Conservation (phyloP, 2,888 invertebrate species). For the Watsonalla binaria region DNA sequence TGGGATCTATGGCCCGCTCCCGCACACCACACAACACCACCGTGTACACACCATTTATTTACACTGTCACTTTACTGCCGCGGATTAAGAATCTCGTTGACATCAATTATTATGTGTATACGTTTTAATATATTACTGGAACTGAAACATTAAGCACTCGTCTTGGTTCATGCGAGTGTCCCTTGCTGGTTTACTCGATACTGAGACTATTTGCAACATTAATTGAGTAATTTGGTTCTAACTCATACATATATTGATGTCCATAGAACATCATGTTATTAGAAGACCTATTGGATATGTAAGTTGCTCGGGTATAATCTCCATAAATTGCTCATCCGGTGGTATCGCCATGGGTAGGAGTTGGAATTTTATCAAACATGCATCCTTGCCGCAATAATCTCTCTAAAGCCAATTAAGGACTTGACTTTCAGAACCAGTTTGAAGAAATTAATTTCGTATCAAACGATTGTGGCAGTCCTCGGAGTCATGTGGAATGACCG, state of each 20-base stretch:
- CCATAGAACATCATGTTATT: too few relatives aligned
- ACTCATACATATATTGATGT: too few relatives aligned
- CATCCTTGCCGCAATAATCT: constrained; percentile 25
- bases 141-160: constrained; percentile 33
- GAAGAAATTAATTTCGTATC: constrained; percentile 33
- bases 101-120: constrained; percentile 58
- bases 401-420: constrained; percentile 46
- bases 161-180: constrained; percentile 10
- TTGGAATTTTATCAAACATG: constrained; percentile 26
- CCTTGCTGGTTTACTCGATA: too few relatives aligned
- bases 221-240: not conserved
- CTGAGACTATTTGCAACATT: too few relatives aligned
- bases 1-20: constrained; percentile 57
- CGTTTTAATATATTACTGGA: constrained; percentile 41
- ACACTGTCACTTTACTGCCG: constrained; percentile 58
- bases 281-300: too few relatives aligned
- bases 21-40: constrained; percentile 41
- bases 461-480: constrained; percentile 23
- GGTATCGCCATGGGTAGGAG: not conserved
- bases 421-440: constrained; percentile 32
- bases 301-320: not conserved
- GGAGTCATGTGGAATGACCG: constrained; percentile 33
- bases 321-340: not conserved
- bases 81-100: constrained; percentile 68
- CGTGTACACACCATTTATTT: constrained; percentile 42